Evolutionary conservation across 2,113 vertebrate genomes (phyloP).

Genomic region (Lanius collurio): DNA sequence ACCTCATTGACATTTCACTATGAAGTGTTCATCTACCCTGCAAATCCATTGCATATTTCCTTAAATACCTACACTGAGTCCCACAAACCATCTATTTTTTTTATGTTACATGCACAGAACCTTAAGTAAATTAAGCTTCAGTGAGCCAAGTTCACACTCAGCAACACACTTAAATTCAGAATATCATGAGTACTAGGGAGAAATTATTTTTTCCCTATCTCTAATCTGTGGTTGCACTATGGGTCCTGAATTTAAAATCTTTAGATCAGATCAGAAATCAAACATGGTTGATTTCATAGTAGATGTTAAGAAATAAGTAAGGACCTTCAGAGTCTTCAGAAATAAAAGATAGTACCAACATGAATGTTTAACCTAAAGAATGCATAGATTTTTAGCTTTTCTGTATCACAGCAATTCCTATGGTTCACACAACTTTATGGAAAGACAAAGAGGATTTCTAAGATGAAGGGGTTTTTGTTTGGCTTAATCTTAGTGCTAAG

Average conservation of each 20-base stretch:
- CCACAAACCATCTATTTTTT: not conserved
- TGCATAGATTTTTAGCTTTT: fast-evolving
- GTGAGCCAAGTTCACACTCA: not conserved
- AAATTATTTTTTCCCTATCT: not conserved
- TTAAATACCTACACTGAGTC: not conserved
- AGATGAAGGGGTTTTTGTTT: fast-evolving
- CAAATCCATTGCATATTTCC: not conserved
- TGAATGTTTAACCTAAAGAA: not conserved
- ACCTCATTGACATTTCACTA: conserved; percentile 10
- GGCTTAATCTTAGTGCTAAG: not conserved
- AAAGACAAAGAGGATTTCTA: not conserved
- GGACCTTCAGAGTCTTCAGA: not conserved
- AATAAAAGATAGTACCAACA: not conserved
- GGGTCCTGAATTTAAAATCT: not conserved
- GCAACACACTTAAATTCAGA: not conserved
- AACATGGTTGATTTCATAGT: not conserved
- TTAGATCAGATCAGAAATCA: not conserved
- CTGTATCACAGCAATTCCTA: not conserved
- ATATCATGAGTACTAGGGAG: not conserved
- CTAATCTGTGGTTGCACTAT: not conserved
- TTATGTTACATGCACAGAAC: not conserved
- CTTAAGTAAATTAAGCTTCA: not conserved
- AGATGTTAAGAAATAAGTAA: not conserved
- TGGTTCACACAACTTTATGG: not conserved
- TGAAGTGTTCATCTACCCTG: not conserved